These are phyloP conservation scores for Nothoprocta perdicaria DNA, from an alignment of 2,113 vertebrate genomes.

Conservation along the genomic window DNA sequence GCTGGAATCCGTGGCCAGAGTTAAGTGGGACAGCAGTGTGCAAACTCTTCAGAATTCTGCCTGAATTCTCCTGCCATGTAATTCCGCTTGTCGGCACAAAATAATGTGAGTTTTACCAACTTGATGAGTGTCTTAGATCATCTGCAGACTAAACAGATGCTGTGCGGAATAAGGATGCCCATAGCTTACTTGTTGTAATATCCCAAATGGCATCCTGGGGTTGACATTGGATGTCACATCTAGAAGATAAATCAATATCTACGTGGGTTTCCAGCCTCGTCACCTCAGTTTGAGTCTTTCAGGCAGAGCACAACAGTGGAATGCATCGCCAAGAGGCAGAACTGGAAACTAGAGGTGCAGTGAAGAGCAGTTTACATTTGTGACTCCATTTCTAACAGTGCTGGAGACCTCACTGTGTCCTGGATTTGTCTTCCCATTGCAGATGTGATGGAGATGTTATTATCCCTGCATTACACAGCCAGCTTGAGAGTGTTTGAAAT, in stretches of 20 bases:
- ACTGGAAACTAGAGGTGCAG: background rate
- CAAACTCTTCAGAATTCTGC: conserved; percentile 14
- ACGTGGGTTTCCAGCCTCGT: conserved; percentile 70
- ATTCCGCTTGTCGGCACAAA: background rate
- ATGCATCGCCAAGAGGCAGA: background rate
- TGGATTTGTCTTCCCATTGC: background rate
- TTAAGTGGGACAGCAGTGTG: background rate
- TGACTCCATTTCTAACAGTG: background rate
- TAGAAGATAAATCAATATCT: background rate
- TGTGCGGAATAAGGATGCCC: conserved; percentile 22
- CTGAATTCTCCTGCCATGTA: background rate
- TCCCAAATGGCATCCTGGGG: conserved; percentile 45
- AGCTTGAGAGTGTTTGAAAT: background rate
- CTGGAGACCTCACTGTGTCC: background rate
- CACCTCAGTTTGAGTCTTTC: conserved; percentile 49
- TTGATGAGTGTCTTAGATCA: conserved; percentile 12
- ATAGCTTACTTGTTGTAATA: background rate
- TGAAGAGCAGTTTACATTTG: background rate
- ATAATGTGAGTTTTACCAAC: background rate
- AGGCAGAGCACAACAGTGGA: background rate
- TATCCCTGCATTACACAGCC: background rate
- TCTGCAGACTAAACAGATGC: conserved; percentile 21
- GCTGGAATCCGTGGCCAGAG: background rate
- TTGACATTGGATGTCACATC: conserved; percentile 71
- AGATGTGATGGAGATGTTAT: background rate